phyloP scores from a whole-genome alignment of 2,113 vertebrate species.

The Poecilia latipinna region DNA sequence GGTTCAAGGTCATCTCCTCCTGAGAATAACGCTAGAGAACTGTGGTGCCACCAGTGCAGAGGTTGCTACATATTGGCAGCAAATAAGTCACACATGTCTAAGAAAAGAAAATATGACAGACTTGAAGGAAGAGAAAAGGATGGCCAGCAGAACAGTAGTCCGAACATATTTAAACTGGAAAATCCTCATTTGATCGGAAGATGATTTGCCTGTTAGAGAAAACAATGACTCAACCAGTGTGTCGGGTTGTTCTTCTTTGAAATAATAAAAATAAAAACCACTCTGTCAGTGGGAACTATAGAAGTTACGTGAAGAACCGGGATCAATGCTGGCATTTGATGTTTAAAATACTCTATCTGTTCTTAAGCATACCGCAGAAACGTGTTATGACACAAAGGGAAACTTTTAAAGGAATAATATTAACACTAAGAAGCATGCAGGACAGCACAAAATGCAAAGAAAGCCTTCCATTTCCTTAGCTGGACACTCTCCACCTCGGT shows the following conservation, averaged over 20 bases:
- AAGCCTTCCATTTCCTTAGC: conserved; percentile 59
- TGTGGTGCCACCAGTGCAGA: too few relatives aligned
- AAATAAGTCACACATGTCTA: too few relatives aligned
- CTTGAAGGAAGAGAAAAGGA: neutral
- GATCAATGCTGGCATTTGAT: neutral
- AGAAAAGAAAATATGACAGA: neutral
- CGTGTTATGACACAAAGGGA: neutral
- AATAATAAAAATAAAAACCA: neutral
- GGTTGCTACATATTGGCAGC: too few relatives aligned
- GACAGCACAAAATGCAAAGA: conserved; percentile 60
- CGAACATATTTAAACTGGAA: neutral
- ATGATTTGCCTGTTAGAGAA: too few relatives aligned
- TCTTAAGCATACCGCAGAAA: neutral
- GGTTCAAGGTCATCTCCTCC: neutral
- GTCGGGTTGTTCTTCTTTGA: neutral
- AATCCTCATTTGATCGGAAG: neutral
- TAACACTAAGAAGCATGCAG: conserved; percentile 13
- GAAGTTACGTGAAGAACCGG: neutral
- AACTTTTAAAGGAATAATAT: neutral
- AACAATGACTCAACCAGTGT: neutral
- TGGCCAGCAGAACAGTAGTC: neutral
- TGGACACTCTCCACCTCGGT: conserved; percentile 71
- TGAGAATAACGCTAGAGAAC: neutral
- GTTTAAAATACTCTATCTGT: neutral
- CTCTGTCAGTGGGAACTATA: neutral